Conservation (phyloP, 2,888 invertebrate genomes). For the Polydrusus pterygomalis region DNA sequence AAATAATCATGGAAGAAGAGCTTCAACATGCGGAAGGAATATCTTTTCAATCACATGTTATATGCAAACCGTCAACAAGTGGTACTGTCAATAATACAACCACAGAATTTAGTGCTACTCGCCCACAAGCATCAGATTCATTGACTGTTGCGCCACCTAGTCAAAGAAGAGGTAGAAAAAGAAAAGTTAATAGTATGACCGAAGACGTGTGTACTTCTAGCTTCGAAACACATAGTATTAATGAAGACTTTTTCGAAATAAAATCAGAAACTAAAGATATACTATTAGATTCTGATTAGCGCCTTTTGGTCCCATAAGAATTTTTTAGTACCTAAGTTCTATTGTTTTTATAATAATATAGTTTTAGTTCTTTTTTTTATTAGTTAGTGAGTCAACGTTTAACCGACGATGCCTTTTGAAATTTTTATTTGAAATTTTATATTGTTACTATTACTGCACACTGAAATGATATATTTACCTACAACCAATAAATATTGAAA, state of each 20-base stretch:
- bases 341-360: too few species aligned
- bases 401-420: too few species aligned
- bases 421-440: too few species aligned
- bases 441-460: too few species aligned
- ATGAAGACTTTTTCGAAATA: neutral
- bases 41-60: neutral
- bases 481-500: too few species aligned
- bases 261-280: neutral
- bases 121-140: neutral
- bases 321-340: too few species aligned
- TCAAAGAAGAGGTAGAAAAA: neutral
- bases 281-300: neutral
- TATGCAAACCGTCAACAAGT: slow-evolving; percentile 4
- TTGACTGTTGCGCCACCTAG: neutral
- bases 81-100: neutral
- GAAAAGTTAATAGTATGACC: neutral
- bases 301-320: neutral
- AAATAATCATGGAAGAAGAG: slow-evolving; percentile 20
- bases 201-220: neutral
- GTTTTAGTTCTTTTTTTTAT: too few species aligned
- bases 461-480: too few species aligned
- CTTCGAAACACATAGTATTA: too few species aligned
- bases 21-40: slow-evolving; percentile 10
- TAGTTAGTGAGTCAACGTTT: too few species aligned
- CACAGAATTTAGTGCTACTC: neutral